Conservation (phyloP, 1,140 invertebrate genomes). For the Pteromalus puparum region DNA sequence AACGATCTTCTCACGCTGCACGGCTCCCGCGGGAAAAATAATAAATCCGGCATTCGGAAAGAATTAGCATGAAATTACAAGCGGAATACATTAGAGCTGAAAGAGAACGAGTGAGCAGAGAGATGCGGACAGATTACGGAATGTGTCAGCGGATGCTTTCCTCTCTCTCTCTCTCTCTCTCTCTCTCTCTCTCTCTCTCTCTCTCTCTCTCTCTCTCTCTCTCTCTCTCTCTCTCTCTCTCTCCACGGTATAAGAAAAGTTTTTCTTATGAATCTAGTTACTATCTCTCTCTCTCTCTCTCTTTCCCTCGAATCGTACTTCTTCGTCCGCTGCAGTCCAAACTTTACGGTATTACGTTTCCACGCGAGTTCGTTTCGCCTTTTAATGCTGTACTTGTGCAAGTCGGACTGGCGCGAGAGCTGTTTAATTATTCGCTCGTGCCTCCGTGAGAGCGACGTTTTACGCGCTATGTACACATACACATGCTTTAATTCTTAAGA, state of each 20-base stretch:
- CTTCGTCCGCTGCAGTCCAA: background rate
- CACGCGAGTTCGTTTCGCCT: background rate
- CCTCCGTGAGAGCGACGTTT: too few relatives aligned
- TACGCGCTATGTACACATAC: too few relatives aligned
- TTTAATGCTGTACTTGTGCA: background rate
- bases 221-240: background rate
- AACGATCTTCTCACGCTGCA: background rate
- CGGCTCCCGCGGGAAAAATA: background rate
- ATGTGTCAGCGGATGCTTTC: background rate
- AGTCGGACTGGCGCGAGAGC: background rate
- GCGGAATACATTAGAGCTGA: background rate
- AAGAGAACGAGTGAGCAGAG: too few relatives aligned
- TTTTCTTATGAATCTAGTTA: slow-evolving; percentile 21
- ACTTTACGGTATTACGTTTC: background rate
- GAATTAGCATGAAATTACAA: background rate
- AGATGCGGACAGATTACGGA: background rate
- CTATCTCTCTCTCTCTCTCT: background rate
- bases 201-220: background rate
- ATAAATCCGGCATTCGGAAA: background rate
- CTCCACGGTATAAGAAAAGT: background rate
- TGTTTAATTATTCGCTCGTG: background rate
- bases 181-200: background rate
- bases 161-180: background rate
- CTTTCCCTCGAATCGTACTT: background rate
- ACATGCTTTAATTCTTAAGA: too few relatives aligned